Base-by-base conservation (phyloP, 2,797 vertebrate species). In the Mormyrus proboscirostris region DNA sequence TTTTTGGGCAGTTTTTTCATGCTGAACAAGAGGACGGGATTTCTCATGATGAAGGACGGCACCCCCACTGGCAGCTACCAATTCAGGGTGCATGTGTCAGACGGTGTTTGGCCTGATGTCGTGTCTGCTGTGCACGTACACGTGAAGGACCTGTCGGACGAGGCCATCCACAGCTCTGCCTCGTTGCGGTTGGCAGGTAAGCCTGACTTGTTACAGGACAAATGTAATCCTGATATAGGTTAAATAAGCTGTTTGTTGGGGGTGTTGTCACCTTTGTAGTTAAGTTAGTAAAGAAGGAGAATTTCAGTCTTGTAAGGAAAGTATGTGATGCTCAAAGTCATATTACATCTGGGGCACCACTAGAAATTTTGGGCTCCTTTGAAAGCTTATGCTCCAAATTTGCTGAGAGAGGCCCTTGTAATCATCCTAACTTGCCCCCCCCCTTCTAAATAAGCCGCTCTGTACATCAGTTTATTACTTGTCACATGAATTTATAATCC, bases 101-200 rank as follows among this genome's bases (percentile, higher is more conserved):
- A 98, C 90, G 97, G 95, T 5, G 91, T 98, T 86, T 98, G 97
- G 97, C 96, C 97, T 3, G 97, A 98, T 69, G 96, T 95, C 2
- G 44, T 96, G 86, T 97, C 97, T 85, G 94, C 94, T 4, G 94
- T 97, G 55, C 94, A 93, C 0, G 96, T 97, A 62, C 94, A 97
- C 0, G 95, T 98, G 38, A 95, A 94, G 92, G 96, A 98, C 91
- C 93, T 98, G 90, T 94, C 95, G 49, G 96, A 96, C 0, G 97
- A 97, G 88, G 95, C 96, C 91, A 94, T 98, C 92, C 94, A 95
- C 92, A 97, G 96, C 93, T 97, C 97, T 0, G 97, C 95, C 4
- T 96, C 96, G 2, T 90, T 98, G 79, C 95, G 96, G 9, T 92
- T 98, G 1, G 94, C 96, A 94, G 97, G 97, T 98, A 92, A 90